A percentile compares a stretch with the other conserved stretches of the same genome.
Evolutionary conservation across 2,113 vertebrate species (phyloP).

Genomic region (Oreocharis arfaki): DNA sequence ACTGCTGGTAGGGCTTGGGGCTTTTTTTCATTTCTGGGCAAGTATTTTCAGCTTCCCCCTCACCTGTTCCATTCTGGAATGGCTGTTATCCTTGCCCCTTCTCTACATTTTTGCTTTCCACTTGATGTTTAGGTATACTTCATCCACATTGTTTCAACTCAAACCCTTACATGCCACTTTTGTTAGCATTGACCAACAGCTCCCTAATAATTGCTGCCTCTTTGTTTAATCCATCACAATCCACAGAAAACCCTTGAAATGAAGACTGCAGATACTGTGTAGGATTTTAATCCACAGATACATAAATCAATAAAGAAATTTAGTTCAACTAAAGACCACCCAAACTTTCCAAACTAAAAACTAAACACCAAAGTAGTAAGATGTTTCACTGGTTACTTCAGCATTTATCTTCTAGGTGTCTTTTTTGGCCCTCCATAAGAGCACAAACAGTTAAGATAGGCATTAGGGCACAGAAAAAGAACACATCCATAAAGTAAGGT

Average conservation of each 20-base stretch:
- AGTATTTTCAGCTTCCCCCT: neutral
- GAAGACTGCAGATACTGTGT: neutral
- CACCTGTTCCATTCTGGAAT: neutral
- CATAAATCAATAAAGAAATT: neutral
- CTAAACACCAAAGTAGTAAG: neutral
- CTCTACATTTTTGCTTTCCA: neutral
- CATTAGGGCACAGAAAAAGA: neutral
- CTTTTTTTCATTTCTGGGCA: neutral
- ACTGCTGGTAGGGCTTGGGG: neutral
- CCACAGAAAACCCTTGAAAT: neutral
- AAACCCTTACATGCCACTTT: neutral
- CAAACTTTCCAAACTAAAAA: neutral
- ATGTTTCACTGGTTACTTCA: neutral
- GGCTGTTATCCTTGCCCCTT: neutral
- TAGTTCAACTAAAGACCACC: neutral
- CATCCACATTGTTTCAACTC: neutral
- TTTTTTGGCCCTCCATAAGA: slow-evolving; percentile 28
- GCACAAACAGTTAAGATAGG: neutral
- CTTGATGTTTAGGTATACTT: neutral
- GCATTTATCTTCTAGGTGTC: neutral
- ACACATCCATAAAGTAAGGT: neutral
- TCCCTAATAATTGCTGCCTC: neutral
- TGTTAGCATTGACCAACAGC: neutral
- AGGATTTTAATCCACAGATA: neutral
- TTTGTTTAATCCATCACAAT: neutral